Evolutionary conservation across 2,113 vertebrate genomes (phyloP), one percentile per base, ranked within the genome.

Genomic region (Rousettus leschenaultii): DNA sequence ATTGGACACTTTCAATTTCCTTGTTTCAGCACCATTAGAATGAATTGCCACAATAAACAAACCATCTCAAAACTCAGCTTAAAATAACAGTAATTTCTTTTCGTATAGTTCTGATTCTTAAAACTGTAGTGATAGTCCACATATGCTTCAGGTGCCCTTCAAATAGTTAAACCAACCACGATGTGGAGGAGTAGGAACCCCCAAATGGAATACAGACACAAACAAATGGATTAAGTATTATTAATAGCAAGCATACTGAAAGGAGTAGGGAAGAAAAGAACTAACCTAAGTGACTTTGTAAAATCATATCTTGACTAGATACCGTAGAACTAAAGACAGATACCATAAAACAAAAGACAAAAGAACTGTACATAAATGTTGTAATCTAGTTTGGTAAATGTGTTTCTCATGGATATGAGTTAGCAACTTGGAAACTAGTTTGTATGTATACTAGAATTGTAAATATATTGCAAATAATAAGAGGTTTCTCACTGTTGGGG

Each of bases 1-100:
- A 78, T 94, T 95, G 77, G 53, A 38, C 73, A 43, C n/a, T 95
- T 88, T 77, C 85, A 91, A 77, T 21, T 87, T 95, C 38, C 75
- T n/a, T 91, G 40, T 96, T 96, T 96, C 10, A 22, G 59, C 30
- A 80, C 85, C 75, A 68, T 57, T 92, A 73, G 85, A 80, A 65
- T 94, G 66, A 90, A 90, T 96, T 92, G 57, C 71, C 63, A 73
- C 40, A 86, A 55, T 95, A 95, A 96, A 92, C 80, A 96, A 78
- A 96, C 33, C 48, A 74, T 55, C 43, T 94, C 48, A 92, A 88
- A 88, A 78, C 10, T 55, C 33, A 11, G 73, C 55, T 92, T 95
- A 80, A 95, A 92, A 95, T 51, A 88, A 83, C 24, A 91, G 43
- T 89, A 77, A 89, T 78, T 97, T 93, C 57, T 94, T 94, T 87